phyloP scores from a whole-genome alignment of 2,797 vertebrate genomes.

The Knipowitschia caucasica region DNA sequence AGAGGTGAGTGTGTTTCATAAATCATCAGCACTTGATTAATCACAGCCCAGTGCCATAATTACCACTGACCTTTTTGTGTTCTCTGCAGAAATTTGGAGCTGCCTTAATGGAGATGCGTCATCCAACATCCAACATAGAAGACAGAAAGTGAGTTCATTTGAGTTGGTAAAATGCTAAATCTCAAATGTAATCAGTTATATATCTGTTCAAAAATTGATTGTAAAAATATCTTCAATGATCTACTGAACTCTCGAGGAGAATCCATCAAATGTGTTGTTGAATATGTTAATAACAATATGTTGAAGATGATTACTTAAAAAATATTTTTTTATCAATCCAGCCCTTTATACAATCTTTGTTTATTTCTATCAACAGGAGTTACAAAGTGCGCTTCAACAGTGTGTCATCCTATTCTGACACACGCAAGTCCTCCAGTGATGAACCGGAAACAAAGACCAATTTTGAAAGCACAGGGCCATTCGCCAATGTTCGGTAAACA shows the following conservation, averaged over 20 bases:
- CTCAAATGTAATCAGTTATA: not conserved
- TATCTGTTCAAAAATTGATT: not conserved
- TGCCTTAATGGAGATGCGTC: constrained; percentile 95
- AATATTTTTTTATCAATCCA: too few species aligned
- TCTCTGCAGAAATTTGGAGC: constrained; percentile 88
- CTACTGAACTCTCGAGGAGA: too few species aligned
- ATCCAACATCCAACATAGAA: constrained; percentile 88
- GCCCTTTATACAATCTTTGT: too few species aligned
- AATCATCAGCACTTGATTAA: not conserved
- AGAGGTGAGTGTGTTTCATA: constrained; percentile 74
- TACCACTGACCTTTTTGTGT: not conserved
- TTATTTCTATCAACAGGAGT: constrained; percentile 74
- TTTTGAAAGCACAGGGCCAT: constrained; percentile 92
- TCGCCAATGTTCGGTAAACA: constrained; percentile 92
- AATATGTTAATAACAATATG: too few species aligned
- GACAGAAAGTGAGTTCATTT: constrained; percentile 87
- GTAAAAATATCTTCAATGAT: too few species aligned
- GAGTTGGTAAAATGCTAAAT: not conserved
- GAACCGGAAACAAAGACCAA: constrained; percentile 87
- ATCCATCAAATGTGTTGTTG: too few species aligned
- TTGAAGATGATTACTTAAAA: too few species aligned
- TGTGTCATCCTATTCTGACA: constrained; percentile 93
- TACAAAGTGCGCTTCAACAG: constrained; percentile 99
- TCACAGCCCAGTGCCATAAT: not conserved
- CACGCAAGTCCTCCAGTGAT: constrained; percentile 87